Percentiles rank a stretch among this genome's conserved stretches.
These are phyloP conservation scores for Butastur rufipennis DNA, from an alignment of 2,113 vertebrate species.

Conservation along the genomic window DNA sequence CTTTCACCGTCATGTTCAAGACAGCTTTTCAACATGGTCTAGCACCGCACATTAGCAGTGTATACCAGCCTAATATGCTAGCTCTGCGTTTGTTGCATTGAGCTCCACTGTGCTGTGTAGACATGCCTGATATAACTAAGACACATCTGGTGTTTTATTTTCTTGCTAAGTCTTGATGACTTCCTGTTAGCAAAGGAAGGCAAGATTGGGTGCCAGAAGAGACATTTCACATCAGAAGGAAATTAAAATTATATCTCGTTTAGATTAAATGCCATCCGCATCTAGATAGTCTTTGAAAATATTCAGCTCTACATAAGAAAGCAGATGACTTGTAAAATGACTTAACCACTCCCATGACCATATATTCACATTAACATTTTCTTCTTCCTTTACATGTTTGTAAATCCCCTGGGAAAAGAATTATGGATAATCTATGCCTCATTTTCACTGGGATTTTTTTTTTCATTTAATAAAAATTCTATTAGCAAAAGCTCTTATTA, in stretches of 20 bases:
- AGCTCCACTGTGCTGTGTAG: neutral
- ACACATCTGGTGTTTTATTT: constrained; percentile 50
- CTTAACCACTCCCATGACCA: constrained; percentile 27
- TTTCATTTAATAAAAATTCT: constrained; percentile 69
- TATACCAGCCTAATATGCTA: neutral
- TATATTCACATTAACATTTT: constrained; percentile 19
- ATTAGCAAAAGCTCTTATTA: constrained; percentile 72
- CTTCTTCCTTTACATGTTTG: constrained; percentile 24
- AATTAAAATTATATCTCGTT: constrained; percentile 34
- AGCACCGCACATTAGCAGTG: neutral
- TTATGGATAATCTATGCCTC: neutral
- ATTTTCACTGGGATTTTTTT: constrained; percentile 47
- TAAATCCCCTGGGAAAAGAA: constrained; percentile 38
- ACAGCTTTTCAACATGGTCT: neutral
- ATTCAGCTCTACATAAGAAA: constrained; percentile 7
- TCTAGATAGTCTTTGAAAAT: constrained; percentile 15
- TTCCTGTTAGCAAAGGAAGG: constrained; percentile 43
- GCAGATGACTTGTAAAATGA: constrained; percentile 4
- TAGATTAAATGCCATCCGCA: neutral
- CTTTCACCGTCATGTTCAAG: neutral
- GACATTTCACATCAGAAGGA: constrained; percentile 22
- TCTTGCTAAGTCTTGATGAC: constrained; percentile 36
- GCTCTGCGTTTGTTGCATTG: neutral
- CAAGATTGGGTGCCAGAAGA: constrained; percentile 35
- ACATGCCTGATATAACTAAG: neutral